Conservation (phyloP, 2,113 vertebrate species). For the Scytalopus superciliaris region DNA sequence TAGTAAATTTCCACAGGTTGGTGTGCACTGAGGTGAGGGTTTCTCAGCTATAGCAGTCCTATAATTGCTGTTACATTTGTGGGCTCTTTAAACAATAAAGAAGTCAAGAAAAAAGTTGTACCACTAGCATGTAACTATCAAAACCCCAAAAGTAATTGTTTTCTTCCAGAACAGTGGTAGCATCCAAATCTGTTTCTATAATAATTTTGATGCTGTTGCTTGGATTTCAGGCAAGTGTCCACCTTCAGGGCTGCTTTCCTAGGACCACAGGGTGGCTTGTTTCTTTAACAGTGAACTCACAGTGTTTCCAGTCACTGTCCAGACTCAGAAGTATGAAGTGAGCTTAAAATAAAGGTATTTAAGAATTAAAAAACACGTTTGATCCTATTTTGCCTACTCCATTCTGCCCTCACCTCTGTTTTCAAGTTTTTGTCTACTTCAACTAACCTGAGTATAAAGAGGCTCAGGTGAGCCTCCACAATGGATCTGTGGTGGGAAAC, state of each 20-base stretch:
- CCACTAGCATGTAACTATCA: neutral
- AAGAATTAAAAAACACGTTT: neutral
- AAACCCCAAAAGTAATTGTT: neutral
- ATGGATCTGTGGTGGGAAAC: neutral
- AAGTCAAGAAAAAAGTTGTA: neutral
- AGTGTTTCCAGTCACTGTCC: neutral
- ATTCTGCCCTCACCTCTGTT: neutral
- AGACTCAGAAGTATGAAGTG: neutral
- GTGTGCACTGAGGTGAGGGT: neutral
- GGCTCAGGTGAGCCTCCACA: neutral
- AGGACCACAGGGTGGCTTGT: neutral
- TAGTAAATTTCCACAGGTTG: constrained; percentile 41
- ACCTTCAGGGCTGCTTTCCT: neutral
- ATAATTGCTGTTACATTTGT: neutral
- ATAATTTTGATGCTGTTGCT: neutral
- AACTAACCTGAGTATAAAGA: neutral
- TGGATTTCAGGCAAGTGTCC: neutral
- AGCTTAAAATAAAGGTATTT: neutral
- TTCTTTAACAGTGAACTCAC: neutral
- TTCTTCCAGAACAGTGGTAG: neutral
- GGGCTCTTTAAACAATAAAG: neutral
- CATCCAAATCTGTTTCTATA: neutral
- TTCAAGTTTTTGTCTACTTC: neutral
- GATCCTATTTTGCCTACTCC: neutral
- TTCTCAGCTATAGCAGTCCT: neutral